Conservation (phyloP, 2,113 vertebrate species). For the Lycaon pictus region DNA sequence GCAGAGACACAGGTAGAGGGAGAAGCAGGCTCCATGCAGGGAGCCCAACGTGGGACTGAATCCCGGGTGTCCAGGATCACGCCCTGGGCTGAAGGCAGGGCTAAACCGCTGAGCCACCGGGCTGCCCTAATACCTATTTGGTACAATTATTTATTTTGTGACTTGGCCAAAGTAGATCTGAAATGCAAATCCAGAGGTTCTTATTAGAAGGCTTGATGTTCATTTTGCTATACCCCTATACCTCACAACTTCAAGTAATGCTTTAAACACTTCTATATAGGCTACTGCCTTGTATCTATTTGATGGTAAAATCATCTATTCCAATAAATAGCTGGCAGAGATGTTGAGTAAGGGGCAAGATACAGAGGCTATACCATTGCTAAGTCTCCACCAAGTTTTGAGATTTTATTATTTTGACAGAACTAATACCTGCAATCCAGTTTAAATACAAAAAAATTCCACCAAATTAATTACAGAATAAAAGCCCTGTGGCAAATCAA, state of each 20-base stretch:
- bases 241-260: background rate
- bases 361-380: background rate
- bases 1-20: too few species aligned
- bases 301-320: background rate
- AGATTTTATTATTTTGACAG: conserved; percentile 15
- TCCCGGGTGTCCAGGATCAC: too few species aligned
- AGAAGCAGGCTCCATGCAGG: too few species aligned
- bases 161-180: background rate
- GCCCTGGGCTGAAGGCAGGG: too few species aligned
- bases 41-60: too few species aligned
- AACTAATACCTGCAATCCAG: conserved; percentile 15
- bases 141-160: conserved; percentile 22
- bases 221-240: background rate
- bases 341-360: background rate
- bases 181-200: background rate
- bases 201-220: background rate
- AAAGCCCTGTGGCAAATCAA: background rate
- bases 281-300: background rate
- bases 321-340: background rate
- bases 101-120: too few species aligned
- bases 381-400: background rate
- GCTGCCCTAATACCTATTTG: background rate
- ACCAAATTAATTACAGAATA: background rate
- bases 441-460: background rate
- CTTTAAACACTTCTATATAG: background rate